Conservation (phyloP, 2,797 vertebrate genomes). For the Uromys caudimaculatus region DNA sequence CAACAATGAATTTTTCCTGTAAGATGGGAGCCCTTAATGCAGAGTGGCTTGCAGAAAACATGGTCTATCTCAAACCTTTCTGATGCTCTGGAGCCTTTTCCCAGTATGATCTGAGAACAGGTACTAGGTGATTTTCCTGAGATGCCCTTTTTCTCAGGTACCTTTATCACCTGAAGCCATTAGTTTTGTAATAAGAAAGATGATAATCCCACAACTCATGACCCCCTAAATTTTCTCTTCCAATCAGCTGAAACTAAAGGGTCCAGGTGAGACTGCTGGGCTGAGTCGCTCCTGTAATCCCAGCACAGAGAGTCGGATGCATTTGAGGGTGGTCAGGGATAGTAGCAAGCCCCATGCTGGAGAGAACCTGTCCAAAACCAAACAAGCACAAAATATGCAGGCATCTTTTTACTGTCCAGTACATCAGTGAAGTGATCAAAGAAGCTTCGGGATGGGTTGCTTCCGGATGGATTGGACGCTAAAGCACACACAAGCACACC, state of each 20-base stretch:
- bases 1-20: neutral
- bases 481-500: neutral
- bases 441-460: fast-evolving
- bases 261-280: neutral
- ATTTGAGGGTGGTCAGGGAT: neutral
- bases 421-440: neutral
- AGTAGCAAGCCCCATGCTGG: neutral
- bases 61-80: conserved; percentile 26
- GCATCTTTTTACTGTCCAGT: neutral
- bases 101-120: neutral
- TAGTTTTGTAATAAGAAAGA: conserved; percentile 41
- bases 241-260: neutral
- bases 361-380: neutral
- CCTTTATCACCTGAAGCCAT: neutral
- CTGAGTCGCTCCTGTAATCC: neutral
- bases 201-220: neutral
- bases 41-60: neutral
- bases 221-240: neutral
- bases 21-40: neutral
- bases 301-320: neutral
- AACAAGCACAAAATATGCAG: neutral
- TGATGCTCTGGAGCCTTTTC: neutral
- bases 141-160: neutral
- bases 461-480: neutral
- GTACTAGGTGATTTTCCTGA: neutral